Conservation (phyloP, 2,113 vertebrate species). For the Aegithalos caudatus region DNA sequence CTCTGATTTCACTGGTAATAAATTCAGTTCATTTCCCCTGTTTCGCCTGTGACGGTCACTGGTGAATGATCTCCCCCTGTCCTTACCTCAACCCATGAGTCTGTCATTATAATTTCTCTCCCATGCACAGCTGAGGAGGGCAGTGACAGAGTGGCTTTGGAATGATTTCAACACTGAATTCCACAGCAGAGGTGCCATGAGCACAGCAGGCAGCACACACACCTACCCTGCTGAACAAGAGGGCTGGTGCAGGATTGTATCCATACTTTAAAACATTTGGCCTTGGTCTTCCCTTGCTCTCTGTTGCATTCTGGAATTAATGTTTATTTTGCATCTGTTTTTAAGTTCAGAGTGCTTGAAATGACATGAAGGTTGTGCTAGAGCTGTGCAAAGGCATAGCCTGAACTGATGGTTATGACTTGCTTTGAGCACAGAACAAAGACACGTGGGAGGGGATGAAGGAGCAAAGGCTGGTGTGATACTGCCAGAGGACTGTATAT, state of each 20-base stretch:
- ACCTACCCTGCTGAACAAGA: not conserved
- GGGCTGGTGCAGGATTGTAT: not conserved
- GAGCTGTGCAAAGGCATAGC: not conserved
- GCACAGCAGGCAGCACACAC: not conserved
- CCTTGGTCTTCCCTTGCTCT: not conserved
- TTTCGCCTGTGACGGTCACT: not conserved
- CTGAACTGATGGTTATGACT: not conserved
- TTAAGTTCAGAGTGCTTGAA: not conserved
- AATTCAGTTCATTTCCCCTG: not conserved
- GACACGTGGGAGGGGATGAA: not conserved
- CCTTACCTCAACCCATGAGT: not conserved
- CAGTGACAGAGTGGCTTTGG: not conserved
- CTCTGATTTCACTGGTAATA: not conserved
- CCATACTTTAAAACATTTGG: not conserved
- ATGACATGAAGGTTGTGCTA: not conserved
- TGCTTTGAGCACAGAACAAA: not conserved
- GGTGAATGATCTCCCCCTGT: not conserved
- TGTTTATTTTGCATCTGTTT: not conserved
- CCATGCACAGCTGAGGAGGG: not conserved
- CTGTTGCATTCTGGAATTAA: not conserved
- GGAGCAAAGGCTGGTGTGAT: not conserved
- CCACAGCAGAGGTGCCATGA: not conserved
- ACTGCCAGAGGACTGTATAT: not conserved
- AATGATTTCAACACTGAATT: not conserved
- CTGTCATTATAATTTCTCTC: not conserved